phyloP scores from a whole-genome alignment of 2,113 vertebrate species.

The Phalacrocorax aristotelis region DNA sequence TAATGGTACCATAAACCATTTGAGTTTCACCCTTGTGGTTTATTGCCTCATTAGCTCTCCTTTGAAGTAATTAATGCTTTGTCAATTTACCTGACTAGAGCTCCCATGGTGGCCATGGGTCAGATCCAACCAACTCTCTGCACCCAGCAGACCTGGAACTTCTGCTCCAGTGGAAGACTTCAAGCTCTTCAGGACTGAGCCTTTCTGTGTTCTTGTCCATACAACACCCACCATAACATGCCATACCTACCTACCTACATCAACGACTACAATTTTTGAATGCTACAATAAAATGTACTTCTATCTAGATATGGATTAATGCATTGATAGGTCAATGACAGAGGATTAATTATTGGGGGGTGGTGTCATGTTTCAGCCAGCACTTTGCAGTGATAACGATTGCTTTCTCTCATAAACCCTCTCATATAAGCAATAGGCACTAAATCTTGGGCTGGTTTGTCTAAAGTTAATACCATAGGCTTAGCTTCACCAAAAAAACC shows the following conservation, averaged over 20 bases:
- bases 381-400: background rate
- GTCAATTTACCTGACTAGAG: slow-evolving; percentile 37
- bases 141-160: slow-evolving; percentile 7
- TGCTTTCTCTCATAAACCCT: background rate
- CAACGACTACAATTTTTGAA: background rate
- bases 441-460: background rate
- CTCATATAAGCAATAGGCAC: background rate
- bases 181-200: background rate
- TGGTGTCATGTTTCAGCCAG: background rate
- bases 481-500: background rate
- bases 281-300: background rate
- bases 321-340: background rate
- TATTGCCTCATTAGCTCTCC: slow-evolving; percentile 43
- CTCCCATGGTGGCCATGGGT: slow-evolving; percentile 32
- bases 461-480: background rate
- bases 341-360: background rate
- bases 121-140: background rate
- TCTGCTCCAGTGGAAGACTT: background rate
- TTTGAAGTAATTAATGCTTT: slow-evolving; percentile 61
- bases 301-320: background rate
- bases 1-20: slow-evolving; percentile 45
- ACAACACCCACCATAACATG: background rate
- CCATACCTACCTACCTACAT: background rate
- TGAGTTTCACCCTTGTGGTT: slow-evolving; percentile 34
- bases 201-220: background rate